Conservation (phyloP, 2,113 vertebrate species). For the Etia nguti region DNA sequence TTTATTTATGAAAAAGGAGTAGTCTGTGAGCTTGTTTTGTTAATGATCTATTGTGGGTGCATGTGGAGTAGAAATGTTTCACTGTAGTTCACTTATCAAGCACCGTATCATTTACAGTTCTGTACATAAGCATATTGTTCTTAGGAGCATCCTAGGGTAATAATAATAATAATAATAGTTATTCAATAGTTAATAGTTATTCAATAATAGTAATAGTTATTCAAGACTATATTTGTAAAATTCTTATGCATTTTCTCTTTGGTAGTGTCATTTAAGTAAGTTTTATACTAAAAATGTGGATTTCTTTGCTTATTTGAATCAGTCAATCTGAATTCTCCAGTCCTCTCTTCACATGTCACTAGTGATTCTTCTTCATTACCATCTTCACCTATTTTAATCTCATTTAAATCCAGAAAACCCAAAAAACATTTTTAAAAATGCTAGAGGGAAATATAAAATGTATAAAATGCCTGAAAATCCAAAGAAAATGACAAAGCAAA, state of each 20-base stretch:
- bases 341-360: background rate
- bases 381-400: background rate
- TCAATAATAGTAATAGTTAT: background rate
- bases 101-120: background rate
- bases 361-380: background rate
- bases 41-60: background rate
- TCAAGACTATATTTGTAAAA: background rate
- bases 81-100: background rate
- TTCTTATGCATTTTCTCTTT: background rate
- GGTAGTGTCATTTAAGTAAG: background rate
- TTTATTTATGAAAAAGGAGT: background rate
- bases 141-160: background rate
- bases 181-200: too few species aligned
- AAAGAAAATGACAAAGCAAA: background rate
- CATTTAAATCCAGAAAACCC: background rate
- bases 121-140: background rate
- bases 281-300: background rate
- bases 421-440: rapidly evolving
- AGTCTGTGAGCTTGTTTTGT: background rate
- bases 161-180: background rate
- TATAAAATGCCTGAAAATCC: background rate
- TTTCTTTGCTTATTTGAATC: background rate
- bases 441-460: background rate
- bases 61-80: background rate
- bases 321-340: background rate